phyloP scores from a whole-genome alignment of 2,113 vertebrate genomes.

The Salvelinus fontinalis region DNA sequence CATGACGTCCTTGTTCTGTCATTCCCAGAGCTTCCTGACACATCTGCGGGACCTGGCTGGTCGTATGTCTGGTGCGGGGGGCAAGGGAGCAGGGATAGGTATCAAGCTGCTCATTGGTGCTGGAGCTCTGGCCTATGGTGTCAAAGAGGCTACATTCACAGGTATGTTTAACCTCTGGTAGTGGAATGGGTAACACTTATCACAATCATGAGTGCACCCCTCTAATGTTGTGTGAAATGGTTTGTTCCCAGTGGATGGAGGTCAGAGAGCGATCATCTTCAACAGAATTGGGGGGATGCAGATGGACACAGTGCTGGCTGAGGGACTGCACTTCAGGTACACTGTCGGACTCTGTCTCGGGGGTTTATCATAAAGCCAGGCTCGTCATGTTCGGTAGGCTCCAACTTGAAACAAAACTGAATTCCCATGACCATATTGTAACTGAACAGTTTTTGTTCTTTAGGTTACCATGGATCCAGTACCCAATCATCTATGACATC shows the following conservation, averaged over 20 bases:
- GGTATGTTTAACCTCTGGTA: slow-evolving; percentile 54
- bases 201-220: no score
- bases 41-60: slow-evolving; percentile 83
- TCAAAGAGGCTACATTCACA: slow-evolving; percentile 87
- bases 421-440: no score
- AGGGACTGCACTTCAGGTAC: slow-evolving; percentile 92
- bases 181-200: no score
- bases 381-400: no score
- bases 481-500: slow-evolving; percentile 95
- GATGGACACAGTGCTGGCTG: slow-evolving; percentile 84
- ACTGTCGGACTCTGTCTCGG: neutral
- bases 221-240: neutral
- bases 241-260: slow-evolving; percentile 83
- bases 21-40: slow-evolving; percentile 66
- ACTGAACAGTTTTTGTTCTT: neutral
- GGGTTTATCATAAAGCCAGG: no score
- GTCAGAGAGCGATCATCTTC: slow-evolving; percentile 90
- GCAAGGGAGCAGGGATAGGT: slow-evolving; percentile 81
- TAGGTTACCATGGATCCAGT: slow-evolving; percentile 94
- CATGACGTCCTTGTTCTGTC: neutral
- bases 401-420: no score
- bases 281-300: slow-evolving; percentile 91
- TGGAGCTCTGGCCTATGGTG: slow-evolving; percentile 81
- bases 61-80: slow-evolving; percentile 79
- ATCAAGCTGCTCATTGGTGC: slow-evolving; percentile 85